Conservation (phyloP, 2,113 vertebrate genomes). For the Callipepla californica region DNA sequence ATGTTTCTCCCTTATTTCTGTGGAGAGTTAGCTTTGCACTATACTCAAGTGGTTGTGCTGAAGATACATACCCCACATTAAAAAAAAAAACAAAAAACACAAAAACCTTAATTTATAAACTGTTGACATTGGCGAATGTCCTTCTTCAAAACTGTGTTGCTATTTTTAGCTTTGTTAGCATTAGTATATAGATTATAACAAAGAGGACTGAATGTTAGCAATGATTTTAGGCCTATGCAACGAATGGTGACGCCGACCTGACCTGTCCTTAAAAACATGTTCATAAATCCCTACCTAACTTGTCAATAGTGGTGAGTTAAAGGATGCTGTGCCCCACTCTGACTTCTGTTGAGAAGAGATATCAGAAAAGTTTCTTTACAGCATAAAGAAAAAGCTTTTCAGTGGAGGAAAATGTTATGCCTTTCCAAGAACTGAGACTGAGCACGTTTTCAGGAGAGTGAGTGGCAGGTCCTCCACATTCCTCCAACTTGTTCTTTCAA, state of each 20-base stretch:
- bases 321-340: neutral
- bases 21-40: neutral
- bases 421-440: neutral
- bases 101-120: neutral
- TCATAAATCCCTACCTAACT: neutral
- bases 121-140: neutral
- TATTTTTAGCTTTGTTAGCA: slow-evolving; percentile 28
- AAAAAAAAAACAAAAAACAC: neutral
- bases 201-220: neutral
- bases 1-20: neutral
- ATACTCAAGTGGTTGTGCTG: neutral
- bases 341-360: neutral
- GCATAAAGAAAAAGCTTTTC: neutral
- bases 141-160: neutral
- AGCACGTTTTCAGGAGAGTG: neutral
- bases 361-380: neutral
- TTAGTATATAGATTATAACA: neutral
- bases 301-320: neutral
- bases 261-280: neutral
- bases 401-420: neutral
- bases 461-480: neutral
- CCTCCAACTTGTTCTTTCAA: neutral
- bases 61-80: neutral
- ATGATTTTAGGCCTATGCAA: neutral
- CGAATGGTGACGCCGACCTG: neutral